Evolutionary conservation across 2,797 vertebrate genomes (phyloP), one percentile per base, ranked within the genome.

Genomic region (Pyrocephalus nanus): DNA sequence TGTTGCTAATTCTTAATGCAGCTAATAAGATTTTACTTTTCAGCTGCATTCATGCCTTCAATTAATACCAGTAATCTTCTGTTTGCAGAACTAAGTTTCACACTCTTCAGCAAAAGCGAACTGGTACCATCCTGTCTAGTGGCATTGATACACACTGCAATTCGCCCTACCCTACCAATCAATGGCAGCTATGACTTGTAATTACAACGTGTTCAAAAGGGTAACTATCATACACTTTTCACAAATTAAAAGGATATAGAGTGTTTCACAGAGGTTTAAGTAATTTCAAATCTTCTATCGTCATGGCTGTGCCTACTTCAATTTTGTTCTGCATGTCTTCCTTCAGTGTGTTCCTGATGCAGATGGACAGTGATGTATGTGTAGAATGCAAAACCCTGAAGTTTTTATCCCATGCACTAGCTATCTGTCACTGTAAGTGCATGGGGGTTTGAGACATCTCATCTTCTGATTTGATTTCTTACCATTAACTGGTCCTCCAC

Each of bases 11-110:
- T 93, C 79, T 86, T 94, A 88, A 86, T 84, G 85, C 82, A 88
- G 74, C 48, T 96, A 96, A 96, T 86, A 88, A 89, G 93, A 94
- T 93, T 95, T 82, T 62, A 81, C 30, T 92, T 90, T 94, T 72
- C 75, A 81, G 50, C 45, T 92, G 50, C 64, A 94, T 93, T 88
- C 84, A 73, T 70, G 47, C 34, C 83, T 94, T 88, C 86, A 86
- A 21, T 70, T 95, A 95, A 95, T 85, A 83, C 30, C 76, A 62
- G 60, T 76, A 95, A 96, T 88, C 53, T 80, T 88, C 45, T 55
- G n/a, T 78, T 92, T 94, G 73, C 71, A 94, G 91, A 90, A 78
- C 27, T 74, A 89, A 78, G 57, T 88, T 95, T 77, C 69, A 36
- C 36, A 61, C 40, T 75, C 57, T 88, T 66, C 45, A 85, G 82